Evolutionary conservation across 2,888 invertebrate species (phyloP).

Genomic region (Chrysolina americana): DNA sequence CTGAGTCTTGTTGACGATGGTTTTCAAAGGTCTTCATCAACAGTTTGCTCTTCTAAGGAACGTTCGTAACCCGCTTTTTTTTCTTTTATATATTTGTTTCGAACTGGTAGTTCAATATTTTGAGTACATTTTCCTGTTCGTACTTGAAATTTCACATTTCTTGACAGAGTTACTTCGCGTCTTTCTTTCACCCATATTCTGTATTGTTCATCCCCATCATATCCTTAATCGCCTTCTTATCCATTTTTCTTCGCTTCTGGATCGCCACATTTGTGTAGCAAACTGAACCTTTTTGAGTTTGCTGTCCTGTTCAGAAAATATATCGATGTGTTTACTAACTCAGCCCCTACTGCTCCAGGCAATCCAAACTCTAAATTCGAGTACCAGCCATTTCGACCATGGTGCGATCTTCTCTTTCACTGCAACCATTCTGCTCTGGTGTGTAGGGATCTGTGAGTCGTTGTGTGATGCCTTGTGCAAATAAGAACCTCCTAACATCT

Average conservation of each 20-base stretch:
- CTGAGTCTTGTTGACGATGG: neutral
- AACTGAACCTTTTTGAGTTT: constrained; percentile 53
- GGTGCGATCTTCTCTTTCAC: constrained; percentile 53
- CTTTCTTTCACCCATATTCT: constrained; percentile 39
- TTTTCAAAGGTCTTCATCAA: neutral
- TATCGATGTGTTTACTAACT: constrained; percentile 47
- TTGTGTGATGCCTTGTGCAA: no score
- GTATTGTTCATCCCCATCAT: constrained; percentile 58
- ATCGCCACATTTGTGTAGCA: constrained; percentile 52
- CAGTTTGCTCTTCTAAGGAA: neutral
- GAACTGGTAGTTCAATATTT: neutral
- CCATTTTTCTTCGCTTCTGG: constrained; percentile 55
- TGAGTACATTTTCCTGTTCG: neutral
- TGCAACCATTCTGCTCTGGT: constrained; percentile 33
- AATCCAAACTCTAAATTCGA: constrained; percentile 48
- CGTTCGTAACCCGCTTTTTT: neutral
- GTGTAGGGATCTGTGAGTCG: neutral
- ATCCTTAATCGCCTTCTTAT: constrained; percentile 56
- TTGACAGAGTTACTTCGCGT: neutral
- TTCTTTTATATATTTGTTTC: neutral
- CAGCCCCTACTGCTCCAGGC: constrained; percentile 54
- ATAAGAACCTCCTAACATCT: constrained; percentile 52
- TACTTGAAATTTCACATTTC: neutral
- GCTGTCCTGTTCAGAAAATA: constrained; percentile 54
- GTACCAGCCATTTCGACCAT: constrained; percentile 58